Conservation (phyloP, 2,888 invertebrate species). For the Agrypnus murinus region DNA sequence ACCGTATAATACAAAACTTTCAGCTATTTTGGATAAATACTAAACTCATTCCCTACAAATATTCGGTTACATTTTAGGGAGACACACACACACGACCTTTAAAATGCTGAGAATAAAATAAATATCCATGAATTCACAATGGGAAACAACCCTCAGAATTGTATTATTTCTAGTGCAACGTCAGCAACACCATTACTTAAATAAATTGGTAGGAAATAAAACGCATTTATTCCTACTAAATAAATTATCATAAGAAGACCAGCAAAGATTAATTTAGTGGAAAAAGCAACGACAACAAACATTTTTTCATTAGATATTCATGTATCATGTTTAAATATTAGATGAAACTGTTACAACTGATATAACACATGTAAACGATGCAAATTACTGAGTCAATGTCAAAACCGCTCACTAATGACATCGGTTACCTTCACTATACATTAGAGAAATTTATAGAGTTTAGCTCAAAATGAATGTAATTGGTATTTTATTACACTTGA, state of each 20-base stretch:
- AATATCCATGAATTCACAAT: neutral
- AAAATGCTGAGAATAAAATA: too few species aligned
- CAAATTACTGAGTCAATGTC: slow-evolving; percentile 25
- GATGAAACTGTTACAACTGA: slow-evolving; percentile 8
- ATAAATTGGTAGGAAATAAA: slow-evolving; percentile 17
- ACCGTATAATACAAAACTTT: neutral
- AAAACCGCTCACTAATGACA: slow-evolving; percentile 24
- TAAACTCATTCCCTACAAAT: slow-evolving; percentile 11
- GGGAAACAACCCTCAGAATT: neutral
- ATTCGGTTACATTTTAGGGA: slow-evolving; percentile 1
- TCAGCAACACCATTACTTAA: slow-evolving; percentile 13
- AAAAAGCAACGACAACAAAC: neutral
- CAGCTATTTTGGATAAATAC: slow-evolving; percentile 19
- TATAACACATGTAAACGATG: slow-evolving; percentile 25
- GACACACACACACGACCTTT: too few species aligned
- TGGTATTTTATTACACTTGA: too few species aligned
- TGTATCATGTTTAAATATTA: slow-evolving; percentile 1
- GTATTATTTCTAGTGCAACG: slow-evolving; percentile 1
- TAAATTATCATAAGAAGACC: too few species aligned
- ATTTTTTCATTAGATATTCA: neutral
- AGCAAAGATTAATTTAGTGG: slow-evolving; percentile 11
- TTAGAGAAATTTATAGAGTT: slow-evolving; percentile 5
- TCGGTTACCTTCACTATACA: slow-evolving; percentile 13
- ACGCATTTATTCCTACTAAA: neutral
- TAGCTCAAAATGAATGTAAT: neutral